Evolutionary conservation across 2,113 vertebrate species (phyloP).

Genomic region (Cyanoramphus novaezelandiae): DNA sequence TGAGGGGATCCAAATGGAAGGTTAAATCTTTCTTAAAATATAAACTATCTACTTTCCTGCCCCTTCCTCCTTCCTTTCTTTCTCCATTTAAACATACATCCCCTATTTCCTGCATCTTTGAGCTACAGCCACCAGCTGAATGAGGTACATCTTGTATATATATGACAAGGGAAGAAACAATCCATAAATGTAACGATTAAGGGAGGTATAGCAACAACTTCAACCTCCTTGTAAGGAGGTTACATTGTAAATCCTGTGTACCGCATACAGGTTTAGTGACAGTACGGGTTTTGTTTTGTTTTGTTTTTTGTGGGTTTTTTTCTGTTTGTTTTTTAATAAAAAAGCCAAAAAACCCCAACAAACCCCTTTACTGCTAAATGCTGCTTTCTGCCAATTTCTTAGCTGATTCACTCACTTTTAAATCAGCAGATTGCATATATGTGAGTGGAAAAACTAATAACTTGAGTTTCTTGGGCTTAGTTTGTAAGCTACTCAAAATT

Average conservation of each 20-base stretch:
- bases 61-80: neutral
- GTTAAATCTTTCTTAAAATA: neutral
- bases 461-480: neutral
- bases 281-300: too few relatives aligned
- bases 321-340: neutral
- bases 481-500: neutral
- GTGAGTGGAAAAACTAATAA: neutral
- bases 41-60: neutral
- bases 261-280: neutral
- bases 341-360: rapidly evolving
- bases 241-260: neutral
- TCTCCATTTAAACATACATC: neutral
- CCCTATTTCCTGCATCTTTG: neutral
- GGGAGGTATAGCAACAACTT: neutral
- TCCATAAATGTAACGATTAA: neutral
- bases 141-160: neutral
- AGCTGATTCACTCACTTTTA: neutral
- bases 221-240: neutral
- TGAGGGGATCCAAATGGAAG: neutral
- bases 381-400: neutral
- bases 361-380: neutral
- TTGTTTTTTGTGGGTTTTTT: neutral
- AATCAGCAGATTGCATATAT: neutral
- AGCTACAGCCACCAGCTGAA: neutral
- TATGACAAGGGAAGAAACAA: neutral